A percentile compares a stretch with the other conserved stretches of the same genome.
These are phyloP conservation scores for Apomyelois bistriatella DNA, from an alignment of 2,888 invertebrate genomes.

Conservation along the genomic window DNA sequence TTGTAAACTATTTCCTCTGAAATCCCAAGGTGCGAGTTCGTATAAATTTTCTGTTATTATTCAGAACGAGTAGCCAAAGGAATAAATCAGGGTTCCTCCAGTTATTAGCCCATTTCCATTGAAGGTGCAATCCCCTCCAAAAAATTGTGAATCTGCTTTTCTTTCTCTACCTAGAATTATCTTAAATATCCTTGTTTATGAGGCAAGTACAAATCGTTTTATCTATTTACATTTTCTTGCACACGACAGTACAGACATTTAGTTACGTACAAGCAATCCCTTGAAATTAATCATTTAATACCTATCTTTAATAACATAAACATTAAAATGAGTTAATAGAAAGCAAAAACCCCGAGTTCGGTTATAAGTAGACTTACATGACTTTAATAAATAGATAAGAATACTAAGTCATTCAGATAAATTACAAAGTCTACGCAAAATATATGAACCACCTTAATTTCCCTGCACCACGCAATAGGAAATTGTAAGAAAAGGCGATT, in stretches of 20 bases:
- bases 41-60: constrained; percentile 66
- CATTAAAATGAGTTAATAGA: too few relatives aligned
- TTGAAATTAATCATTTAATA: too few relatives aligned
- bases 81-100: constrained; percentile 65
- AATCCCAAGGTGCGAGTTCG: constrained; percentile 55
- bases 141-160: neutral
- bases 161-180: too few relatives aligned
- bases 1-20: neutral
- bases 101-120: constrained; percentile 65
- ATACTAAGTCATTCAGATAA: neutral
- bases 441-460: constrained; percentile 27
- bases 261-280: too few relatives aligned
- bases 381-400: too few relatives aligned
- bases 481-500: constrained; percentile 55
- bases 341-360: too few relatives aligned
- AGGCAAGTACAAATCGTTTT: too few relatives aligned
- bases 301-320: too few relatives aligned
- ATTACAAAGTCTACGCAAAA: neutral
- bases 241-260: too few relatives aligned
- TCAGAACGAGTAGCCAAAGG: constrained; percentile 63
- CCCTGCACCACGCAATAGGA: constrained; percentile 54
- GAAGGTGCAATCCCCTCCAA: constrained; percentile 38
- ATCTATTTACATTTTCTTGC: too few relatives aligned
- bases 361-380: too few relatives aligned
- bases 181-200: too few relatives aligned